Conservation (phyloP, 2,113 vertebrate genomes). For the Cyphomyrus plagiostoma region DNA sequence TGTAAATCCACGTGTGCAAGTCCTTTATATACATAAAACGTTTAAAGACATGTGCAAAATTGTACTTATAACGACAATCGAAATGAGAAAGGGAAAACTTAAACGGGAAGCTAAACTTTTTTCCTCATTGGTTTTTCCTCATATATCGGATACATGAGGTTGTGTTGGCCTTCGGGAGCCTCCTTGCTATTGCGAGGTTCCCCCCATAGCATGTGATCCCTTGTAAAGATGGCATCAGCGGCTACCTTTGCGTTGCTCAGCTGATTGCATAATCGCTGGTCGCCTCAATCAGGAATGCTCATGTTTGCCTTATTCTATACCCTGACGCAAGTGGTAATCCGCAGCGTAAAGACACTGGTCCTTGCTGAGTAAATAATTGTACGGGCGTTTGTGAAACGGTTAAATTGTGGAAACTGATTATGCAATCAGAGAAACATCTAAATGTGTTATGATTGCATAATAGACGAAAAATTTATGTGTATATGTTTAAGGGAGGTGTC, state of each 20-base stretch:
- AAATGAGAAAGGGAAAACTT: neutral
- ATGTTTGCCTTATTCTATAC: conserved; percentile 22
- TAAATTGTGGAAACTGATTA: neutral
- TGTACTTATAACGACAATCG: neutral
- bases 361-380: neutral
- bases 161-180: conserved; percentile 17
- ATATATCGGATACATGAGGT: neutral
- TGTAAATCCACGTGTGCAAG: neutral
- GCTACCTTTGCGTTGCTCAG: conserved; percentile 21
- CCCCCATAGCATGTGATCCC: conserved; percentile 36
- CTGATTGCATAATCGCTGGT: conserved; percentile 37
- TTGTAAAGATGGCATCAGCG: conserved; percentile 26
- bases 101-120: neutral
- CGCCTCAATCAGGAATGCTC: conserved; percentile 24
- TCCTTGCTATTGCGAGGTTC: neutral
- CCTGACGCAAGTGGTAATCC: conserved; percentile 19
- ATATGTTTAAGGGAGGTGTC: neutral
- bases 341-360: neutral
- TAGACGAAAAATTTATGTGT: neutral
- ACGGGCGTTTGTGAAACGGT: neutral
- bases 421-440: neutral
- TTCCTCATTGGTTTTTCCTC: neutral
- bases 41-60: neutral
- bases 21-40: neutral
- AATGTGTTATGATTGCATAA: neutral